phyloP scores from a whole-genome alignment of 2,797 vertebrate genomes.

The Propithecus deckenii region DNA sequence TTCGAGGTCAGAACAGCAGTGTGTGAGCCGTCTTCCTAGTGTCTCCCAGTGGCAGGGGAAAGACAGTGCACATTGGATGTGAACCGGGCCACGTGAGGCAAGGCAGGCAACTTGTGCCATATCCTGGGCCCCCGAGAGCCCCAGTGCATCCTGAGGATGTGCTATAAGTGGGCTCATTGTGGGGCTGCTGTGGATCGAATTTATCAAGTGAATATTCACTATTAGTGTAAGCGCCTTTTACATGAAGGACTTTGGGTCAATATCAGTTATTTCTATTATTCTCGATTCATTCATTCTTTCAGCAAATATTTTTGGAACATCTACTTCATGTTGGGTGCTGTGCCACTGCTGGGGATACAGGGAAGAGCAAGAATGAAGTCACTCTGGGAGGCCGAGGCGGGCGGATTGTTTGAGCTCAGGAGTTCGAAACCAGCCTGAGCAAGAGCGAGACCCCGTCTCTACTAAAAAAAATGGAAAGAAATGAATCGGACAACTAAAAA shows the following conservation, averaged over 20 bases:
- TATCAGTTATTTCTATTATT: slow-evolving; percentile 1
- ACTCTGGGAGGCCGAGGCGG: background rate
- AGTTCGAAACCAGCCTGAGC: no score
- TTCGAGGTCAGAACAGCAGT: background rate
- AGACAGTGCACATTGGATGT: background rate
- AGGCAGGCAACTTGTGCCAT: background rate
- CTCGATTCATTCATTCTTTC: background rate
- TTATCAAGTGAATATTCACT: background rate
- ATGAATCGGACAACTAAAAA: no score
- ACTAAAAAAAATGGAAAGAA: no score
- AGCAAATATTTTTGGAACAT: background rate
- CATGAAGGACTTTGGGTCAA: background rate
- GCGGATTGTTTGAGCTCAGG: no score
- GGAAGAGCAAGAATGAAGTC: background rate
- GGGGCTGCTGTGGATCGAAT: background rate
- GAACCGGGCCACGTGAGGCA: background rate
- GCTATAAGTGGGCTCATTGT: background rate
- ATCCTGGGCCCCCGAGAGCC: background rate
- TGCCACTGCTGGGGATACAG: background rate
- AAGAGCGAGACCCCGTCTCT: no score
- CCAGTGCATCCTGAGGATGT: background rate
- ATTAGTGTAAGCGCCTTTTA: background rate
- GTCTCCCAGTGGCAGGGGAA: slow-evolving; percentile 16
- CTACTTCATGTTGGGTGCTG: background rate
- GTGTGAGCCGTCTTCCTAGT: background rate